A percentile compares a stretch with the other conserved stretches of the same genome.
Conservation (phyloP, 1,140 invertebrate genomes). For the Protaetia brevitarsis region DNA sequence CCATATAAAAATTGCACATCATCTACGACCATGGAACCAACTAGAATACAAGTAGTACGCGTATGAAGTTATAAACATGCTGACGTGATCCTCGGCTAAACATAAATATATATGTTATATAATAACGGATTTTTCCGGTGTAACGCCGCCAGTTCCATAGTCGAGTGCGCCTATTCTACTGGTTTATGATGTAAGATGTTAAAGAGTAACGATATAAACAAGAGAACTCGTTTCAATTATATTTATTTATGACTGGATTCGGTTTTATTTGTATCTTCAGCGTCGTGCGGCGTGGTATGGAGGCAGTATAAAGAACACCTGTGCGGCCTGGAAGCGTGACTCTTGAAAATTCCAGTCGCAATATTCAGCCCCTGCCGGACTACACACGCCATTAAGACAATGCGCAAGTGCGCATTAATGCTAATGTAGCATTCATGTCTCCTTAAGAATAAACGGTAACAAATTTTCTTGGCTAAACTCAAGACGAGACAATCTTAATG, state of each 20-base stretch:
- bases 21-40: neutral
- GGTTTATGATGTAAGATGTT: slow-evolving; percentile 20
- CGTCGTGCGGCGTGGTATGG: slow-evolving; percentile 20
- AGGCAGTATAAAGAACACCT: slow-evolving; percentile 21
- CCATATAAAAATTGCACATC: neutral
- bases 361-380: slow-evolving; percentile 15
- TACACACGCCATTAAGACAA: slow-evolving; percentile 18
- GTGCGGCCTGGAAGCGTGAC: slow-evolving; percentile 22
- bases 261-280: slow-evolving; percentile 21
- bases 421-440: slow-evolving; percentile 6
- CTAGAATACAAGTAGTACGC: slow-evolving; percentile 12
- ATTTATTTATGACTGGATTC: slow-evolving; percentile 23
- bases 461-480: neutral
- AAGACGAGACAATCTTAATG: neutral
- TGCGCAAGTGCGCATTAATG: neutral
- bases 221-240: slow-evolving; percentile 24
- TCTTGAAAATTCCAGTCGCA: slow-evolving; percentile 22
- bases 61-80: slow-evolving; percentile 12
- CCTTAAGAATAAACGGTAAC: slow-evolving; percentile 10
- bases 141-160: slow-evolving; percentile 11
- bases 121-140: slow-evolving; percentile 15
- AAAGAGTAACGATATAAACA: slow-evolving; percentile 23
- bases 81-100: slow-evolving; percentile 7
- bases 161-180: slow-evolving; percentile 18
- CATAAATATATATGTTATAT: slow-evolving; percentile 17